phyloP scores from a whole-genome alignment of 2,797 vertebrate genomes.

The Semotilus atromaculatus region DNA sequence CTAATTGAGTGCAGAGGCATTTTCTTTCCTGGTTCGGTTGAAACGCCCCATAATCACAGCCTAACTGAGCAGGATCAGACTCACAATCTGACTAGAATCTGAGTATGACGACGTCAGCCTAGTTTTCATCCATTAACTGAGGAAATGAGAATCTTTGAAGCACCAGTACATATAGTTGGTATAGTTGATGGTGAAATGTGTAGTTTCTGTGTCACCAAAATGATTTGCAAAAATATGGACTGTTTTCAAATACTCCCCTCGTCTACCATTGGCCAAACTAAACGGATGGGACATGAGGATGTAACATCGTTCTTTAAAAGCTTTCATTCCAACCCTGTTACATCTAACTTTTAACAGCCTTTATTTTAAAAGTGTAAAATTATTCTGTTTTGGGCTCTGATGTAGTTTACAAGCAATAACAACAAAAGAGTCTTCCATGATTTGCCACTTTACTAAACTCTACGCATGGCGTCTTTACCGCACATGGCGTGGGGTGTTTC shows the following conservation, averaged over 20 bases:
- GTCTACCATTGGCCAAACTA: not conserved
- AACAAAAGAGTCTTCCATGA: conserved; percentile 74
- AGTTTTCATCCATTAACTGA: not conserved
- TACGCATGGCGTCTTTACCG: conserved; percentile 77
- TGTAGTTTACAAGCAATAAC: conserved; percentile 9
- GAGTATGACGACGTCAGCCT: no score
- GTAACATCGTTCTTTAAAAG: not conserved
- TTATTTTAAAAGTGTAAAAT: not conserved
- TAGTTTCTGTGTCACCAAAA: not conserved
- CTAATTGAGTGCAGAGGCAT: no score
- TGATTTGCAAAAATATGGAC: not conserved
- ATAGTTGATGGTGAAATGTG: not conserved
- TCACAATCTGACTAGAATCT: no score
- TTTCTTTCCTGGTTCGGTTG: no score
- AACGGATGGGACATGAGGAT: not conserved
- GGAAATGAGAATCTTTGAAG: not conserved
- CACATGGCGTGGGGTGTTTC: conserved; percentile 70
- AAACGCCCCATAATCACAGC: no score
- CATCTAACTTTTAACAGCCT: not conserved
- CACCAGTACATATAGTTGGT: not conserved
- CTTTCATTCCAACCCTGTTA: not conserved
- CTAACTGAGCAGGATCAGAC: no score
- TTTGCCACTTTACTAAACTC: conserved; percentile 79
- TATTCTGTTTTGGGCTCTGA: not conserved
- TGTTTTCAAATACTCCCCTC: not conserved